Base-by-base conservation (phyloP, 2,888 invertebrate genomes). In the Serrognathus titanus region DNA sequence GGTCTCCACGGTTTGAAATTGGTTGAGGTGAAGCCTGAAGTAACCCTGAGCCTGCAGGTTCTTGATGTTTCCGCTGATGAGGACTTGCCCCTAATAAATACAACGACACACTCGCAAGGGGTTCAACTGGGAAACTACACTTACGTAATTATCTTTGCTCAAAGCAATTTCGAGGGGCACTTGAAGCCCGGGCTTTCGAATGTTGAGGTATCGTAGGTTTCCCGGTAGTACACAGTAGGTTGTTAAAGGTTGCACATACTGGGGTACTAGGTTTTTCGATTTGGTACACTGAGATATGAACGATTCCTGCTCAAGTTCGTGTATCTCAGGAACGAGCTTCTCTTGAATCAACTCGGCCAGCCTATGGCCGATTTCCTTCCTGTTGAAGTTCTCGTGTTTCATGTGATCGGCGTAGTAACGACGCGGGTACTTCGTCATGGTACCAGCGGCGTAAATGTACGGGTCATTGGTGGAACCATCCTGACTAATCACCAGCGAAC, bases 21-120 rank as follows among this genome's bases (percentile, higher is more conserved):
- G 71, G 69, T 85, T 83, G 51, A 88, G 67, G 60, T 83, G 82
- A 20, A 88, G 71, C 13, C 82, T 77, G 70, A 87, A 88, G 70
- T 84, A 87, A 39, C 81, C 81, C 57, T 76, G 77, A 11, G 71
- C 69, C 1, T 76, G 70, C 7, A 74, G 51, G 24, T 70, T 63
- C 47, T 65, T 67, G 16, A 77, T 70, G 63, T 79, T 78, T 63
- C 86, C 85, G 0, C 87, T 87, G 36, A 77, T 69, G 6, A 86
- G 71, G 1, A 80, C 79, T 66, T 82, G 80, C 0, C 85, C 85
- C 86, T 87, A 60, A 16, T 16, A 16, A 24, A 24, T 6, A 31
- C 24, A 31, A 4, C 24, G 6, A 31, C 7, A 31, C 24, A 31
- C 1, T 31, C 24, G 41, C 16, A 9, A 41, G 10, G 10, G 10